phyloP scores from a whole-genome alignment of 2,888 invertebrate species.

The Chloroclystis v-ata region DNA sequence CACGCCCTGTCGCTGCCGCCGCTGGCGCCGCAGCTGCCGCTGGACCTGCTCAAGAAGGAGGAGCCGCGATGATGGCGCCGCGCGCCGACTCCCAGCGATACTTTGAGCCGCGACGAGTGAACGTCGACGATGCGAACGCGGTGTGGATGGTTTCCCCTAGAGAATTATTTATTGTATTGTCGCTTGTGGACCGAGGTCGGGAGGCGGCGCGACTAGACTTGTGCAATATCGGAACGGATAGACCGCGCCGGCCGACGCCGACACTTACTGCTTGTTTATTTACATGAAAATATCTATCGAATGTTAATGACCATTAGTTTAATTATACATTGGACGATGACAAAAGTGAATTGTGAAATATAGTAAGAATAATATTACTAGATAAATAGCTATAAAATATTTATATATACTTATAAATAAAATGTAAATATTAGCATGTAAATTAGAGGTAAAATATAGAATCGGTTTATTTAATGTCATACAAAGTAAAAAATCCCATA shows the following conservation, averaged over 20 bases:
- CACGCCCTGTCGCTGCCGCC: slow-evolving; percentile 57
- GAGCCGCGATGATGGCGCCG: slow-evolving; percentile 76
- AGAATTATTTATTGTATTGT: slow-evolving; percentile 72
- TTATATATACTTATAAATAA: slow-evolving; percentile 78
- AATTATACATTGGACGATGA: slow-evolving; percentile 75
- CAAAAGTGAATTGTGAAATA: slow-evolving; percentile 60
- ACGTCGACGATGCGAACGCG: slow-evolving; percentile 36
- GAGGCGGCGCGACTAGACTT: slow-evolving; percentile 50
- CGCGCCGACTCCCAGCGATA: slow-evolving; percentile 42
- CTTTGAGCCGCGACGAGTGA: slow-evolving; percentile 36
- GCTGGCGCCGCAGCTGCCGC: slow-evolving; percentile 48
- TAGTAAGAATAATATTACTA: slow-evolving; percentile 58
- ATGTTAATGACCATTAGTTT: slow-evolving; percentile 78
- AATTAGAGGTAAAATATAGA: slow-evolving; percentile 77
- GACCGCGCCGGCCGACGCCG: slow-evolving; percentile 53
- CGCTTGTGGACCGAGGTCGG: slow-evolving; percentile 48
- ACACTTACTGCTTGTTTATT: slow-evolving; percentile 75
- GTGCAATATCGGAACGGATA: slow-evolving; percentile 67
- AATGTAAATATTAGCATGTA: slow-evolving; percentile 76
- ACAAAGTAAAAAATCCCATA: slow-evolving; percentile 73
- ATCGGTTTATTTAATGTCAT: slow-evolving; percentile 77
- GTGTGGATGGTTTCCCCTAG: slow-evolving; percentile 65
- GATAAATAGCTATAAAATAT: slow-evolving; percentile 74
- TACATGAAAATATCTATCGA: slow-evolving; percentile 76
- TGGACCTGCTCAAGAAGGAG: slow-evolving; percentile 80